These are phyloP conservation scores for Triplophysa yarkandensis DNA, from an alignment of 2,797 vertebrate genomes.

Conservation along the genomic window DNA sequence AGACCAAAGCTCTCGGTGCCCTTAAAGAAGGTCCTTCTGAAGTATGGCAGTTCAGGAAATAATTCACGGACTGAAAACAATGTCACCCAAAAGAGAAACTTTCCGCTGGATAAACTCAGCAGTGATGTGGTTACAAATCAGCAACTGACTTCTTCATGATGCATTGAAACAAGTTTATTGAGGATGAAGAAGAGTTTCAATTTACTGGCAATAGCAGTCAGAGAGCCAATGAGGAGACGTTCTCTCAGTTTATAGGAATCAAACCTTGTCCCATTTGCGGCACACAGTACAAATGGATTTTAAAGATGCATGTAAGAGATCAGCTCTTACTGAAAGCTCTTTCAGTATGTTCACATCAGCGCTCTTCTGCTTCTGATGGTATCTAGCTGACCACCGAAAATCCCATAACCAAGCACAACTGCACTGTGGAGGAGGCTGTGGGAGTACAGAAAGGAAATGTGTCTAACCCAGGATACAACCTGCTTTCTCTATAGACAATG, in stretches of 20 bases:
- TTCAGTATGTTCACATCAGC: slow-evolving; percentile 26
- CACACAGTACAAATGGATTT: background rate
- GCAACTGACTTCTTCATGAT: background rate
- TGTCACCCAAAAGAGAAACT: background rate
- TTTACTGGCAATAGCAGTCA: background rate
- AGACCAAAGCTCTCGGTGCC: slow-evolving; percentile 26
- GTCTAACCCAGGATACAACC: slow-evolving; percentile 4
- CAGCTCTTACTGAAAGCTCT: slow-evolving; percentile 8
- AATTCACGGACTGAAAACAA: background rate
- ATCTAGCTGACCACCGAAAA: slow-evolving; percentile 33
- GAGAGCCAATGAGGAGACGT: background rate
- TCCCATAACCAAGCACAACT: slow-evolving; percentile 9
- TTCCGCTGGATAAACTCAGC: background rate
- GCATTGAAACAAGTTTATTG: background rate
- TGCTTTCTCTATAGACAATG: background rate
- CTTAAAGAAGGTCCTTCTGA: background rate
- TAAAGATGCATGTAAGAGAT: background rate
- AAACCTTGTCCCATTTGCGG: slow-evolving; percentile 6
- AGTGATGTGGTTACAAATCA: background rate
- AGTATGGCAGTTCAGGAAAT: background rate
- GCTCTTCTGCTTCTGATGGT: slow-evolving; percentile 23
- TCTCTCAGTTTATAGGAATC: background rate
- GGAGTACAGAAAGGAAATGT: slow-evolving; percentile 8
- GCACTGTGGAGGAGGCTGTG: background rate
- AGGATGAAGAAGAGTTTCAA: background rate